phyloP scores from a whole-genome alignment of 2,113 vertebrate genomes.

The Hiodon tergisus region DNA sequence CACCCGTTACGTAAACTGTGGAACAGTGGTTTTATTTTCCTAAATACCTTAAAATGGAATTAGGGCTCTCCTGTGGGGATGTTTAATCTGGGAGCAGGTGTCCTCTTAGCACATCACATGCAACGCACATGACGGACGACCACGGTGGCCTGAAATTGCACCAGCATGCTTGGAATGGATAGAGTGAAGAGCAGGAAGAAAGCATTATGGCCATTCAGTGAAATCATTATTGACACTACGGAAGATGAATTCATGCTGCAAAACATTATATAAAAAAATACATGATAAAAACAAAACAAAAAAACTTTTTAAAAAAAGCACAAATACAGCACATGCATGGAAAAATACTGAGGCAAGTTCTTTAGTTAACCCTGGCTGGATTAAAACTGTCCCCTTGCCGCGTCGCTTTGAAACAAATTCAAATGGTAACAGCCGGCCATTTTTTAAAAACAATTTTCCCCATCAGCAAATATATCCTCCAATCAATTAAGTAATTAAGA shows the following conservation, averaged over 20 bases:
- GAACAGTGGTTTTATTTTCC: background rate
- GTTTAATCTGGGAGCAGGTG: background rate
- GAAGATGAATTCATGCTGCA: background rate
- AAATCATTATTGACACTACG: background rate
- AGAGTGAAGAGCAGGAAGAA: background rate
- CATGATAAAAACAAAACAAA: background rate
- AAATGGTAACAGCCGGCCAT: too few relatives aligned
- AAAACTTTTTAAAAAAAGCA: background rate
- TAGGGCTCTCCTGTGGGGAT: background rate
- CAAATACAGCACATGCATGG: slow-evolving; percentile 1
- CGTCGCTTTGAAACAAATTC: too few relatives aligned
- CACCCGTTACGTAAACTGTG: background rate
- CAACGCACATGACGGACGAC: too few relatives aligned
- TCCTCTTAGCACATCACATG: background rate
- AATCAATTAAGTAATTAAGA: too few relatives aligned
- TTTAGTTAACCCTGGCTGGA: background rate
- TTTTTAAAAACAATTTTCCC: too few relatives aligned
- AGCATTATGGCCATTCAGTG: background rate
- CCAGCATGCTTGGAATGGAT: background rate
- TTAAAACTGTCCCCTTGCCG: background rate
- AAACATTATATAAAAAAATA: background rate
- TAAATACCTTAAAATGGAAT: background rate
- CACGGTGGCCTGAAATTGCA: too few relatives aligned
- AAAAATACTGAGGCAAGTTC: background rate
- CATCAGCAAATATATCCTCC: too few relatives aligned